These are phyloP conservation scores for Morone chrysops DNA, from an alignment of 2,113 vertebrate species.

Conservation along the genomic window DNA sequence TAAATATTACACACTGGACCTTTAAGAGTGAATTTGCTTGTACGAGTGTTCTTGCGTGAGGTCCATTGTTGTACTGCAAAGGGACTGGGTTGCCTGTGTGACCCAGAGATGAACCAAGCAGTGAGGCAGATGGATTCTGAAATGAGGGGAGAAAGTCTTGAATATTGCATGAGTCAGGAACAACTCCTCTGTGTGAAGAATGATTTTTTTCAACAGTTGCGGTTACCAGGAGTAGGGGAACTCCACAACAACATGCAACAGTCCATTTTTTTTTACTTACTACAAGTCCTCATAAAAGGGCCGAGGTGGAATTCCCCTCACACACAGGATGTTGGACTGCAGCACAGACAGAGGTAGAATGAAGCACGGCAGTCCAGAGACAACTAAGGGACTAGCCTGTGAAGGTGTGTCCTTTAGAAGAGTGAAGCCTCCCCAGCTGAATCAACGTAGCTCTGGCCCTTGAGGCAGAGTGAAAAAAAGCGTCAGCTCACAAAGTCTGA, in stretches of 20 bases:
- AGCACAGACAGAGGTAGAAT: conserved; percentile 2
- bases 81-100: conserved; percentile 12
- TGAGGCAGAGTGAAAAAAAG: background rate
- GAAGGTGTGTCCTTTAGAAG: background rate
- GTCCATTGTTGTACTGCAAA: background rate
- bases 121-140: conserved; percentile 47
- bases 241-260: conserved; percentile 32
- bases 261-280: background rate
- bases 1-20: too few species aligned
- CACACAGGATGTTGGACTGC: conserved; percentile 46
- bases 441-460: background rate
- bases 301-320: conserved; percentile 61
- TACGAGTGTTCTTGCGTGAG: background rate
- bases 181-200: conserved; percentile 11
- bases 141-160: conserved; percentile 34
- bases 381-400: conserved; percentile 2
- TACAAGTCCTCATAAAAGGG: conserved; percentile 2
- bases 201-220: conserved; percentile 23
- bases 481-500: background rate
- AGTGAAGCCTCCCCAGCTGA: conserved; percentile 3
- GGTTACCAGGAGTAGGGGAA: conserved; percentile 27
- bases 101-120: conserved; percentile 54
- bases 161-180: conserved; percentile 60
- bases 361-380: conserved; percentile 15
- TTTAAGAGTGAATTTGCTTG: too few species aligned